Base-by-base conservation (phyloP, 1,140 invertebrate genomes). In the Galleria mellonella region DNA sequence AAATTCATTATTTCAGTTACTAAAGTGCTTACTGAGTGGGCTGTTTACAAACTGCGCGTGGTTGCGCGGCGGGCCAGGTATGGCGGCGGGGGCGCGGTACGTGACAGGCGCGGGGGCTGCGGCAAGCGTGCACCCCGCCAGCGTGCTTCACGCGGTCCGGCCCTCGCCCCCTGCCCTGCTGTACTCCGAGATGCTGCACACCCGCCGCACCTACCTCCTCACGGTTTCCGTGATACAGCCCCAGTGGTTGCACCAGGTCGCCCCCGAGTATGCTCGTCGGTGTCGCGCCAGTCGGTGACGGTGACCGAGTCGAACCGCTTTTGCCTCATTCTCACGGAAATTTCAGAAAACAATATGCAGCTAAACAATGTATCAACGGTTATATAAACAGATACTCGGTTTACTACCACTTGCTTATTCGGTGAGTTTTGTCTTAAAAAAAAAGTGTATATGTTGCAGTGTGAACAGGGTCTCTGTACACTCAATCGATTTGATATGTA, bases 41-140 rank as follows among this genome's bases (percentile, higher is more conserved):
- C 86, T 98, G 9, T 97, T 95, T 69, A 93, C 94, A 73, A 98
- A 98, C 86, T 89, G 96, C 47, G 95, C 96, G n/a, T 92, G 96
- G 83, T 65, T 96, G 5, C 92, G 96, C 51, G 89, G 87, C 56
- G 43, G 55, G 58, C 55, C 61, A 47, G 55, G 45, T 41, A 67
- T 49, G 35, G 71, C 32, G 17, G 13, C 23, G 31, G 37, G 32
- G 23, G 62, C 41, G 14, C 69, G 68, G 12, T 86, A 84, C 69
- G 73, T 72, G 45, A 85, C 79, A 27, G 63, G 58, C 6, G 54
- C 41, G 4, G 72, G 76, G 17, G 55, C 58, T 31, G 61, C 65
- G 10, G 79, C 81, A 3, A 50, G 88, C 28, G 94, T 98, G 67
- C 96, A 98, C 87, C 96, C 96, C 6, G 92, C 93, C 10, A 95